Evolutionary conservation across 2,888 invertebrate species (phyloP).

Genomic region (Nymphalis urticae): DNA sequence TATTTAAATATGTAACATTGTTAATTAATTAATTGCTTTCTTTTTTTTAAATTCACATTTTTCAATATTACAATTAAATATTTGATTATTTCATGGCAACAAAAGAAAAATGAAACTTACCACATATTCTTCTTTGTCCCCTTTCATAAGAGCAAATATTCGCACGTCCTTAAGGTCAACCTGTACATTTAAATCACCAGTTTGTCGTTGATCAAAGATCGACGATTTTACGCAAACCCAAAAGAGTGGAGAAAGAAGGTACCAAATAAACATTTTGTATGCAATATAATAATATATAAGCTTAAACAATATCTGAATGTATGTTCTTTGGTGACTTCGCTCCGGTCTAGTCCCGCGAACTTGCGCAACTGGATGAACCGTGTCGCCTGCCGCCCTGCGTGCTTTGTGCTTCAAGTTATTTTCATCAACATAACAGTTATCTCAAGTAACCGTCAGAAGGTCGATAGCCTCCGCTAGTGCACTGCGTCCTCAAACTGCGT

Average conservation of each 20-base stretch:
- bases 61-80: too few species aligned
- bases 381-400: conserved; percentile 57
- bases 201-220: conserved; percentile 86
- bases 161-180: conserved; percentile 89
- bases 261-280: conserved; percentile 32
- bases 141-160: conserved; percentile 85
- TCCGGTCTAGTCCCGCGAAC: conserved; percentile 58
- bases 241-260: conserved; percentile 44
- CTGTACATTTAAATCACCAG: conserved; percentile 89
- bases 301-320: neutral
- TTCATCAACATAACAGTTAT: conserved; percentile 78
- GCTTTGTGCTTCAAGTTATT: conserved; percentile 70
- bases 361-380: conserved; percentile 58
- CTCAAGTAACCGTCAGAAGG: conserved; percentile 77
- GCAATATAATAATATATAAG: conserved; percentile 3
- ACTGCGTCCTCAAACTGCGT: conserved; percentile 68
- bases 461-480: conserved; percentile 76
- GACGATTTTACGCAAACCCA: conserved; percentile 49
- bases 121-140: conserved; percentile 83
- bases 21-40: too few species aligned
- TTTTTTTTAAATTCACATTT: too few species aligned
- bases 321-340: conserved; percentile 37
- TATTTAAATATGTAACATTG: too few species aligned
- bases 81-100: neutral
- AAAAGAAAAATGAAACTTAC: conserved; percentile 56